A percentile compares a stretch with the other conserved stretches of the same genome.
Evolutionary conservation across 2,797 vertebrate species (phyloP).

Genomic region (Arctocebus calabarensis): DNA sequence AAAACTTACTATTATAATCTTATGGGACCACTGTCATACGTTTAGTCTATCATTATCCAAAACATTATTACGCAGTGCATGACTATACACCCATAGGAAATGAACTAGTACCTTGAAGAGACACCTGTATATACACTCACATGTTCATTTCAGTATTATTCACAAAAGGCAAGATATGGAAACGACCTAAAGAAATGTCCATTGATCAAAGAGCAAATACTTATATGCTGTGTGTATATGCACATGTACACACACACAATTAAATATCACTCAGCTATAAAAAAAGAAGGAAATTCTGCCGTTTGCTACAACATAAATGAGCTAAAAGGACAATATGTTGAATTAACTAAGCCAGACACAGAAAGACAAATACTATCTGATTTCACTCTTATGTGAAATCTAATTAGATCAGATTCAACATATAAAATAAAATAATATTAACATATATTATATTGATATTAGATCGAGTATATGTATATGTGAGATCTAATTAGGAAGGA

Average conservation of each 20-base stretch:
- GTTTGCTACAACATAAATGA: not conserved
- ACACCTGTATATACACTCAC: not conserved
- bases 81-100: not conserved
- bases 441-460: not conserved
- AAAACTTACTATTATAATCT: not conserved
- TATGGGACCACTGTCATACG: not conserved
- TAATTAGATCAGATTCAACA: not conserved
- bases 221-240: not conserved
- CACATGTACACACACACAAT: not conserved
- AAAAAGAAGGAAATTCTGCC: not conserved
- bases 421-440: not conserved
- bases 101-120: not conserved
- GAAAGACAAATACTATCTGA: not conserved
- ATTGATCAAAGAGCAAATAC: not conserved
- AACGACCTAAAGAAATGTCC: not conserved
- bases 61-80: not conserved
- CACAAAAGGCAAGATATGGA: not conserved
- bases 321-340: not conserved
- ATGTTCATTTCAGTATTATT: not conserved
- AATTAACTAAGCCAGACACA: not conserved
- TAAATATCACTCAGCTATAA: not conserved
- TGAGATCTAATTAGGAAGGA: not conserved
- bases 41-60: not conserved
- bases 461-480: not conserved
- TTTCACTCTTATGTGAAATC: not conserved